Conservation (phyloP, 2,797 vertebrate genomes). For the Perdix hodgsoniae region DNA sequence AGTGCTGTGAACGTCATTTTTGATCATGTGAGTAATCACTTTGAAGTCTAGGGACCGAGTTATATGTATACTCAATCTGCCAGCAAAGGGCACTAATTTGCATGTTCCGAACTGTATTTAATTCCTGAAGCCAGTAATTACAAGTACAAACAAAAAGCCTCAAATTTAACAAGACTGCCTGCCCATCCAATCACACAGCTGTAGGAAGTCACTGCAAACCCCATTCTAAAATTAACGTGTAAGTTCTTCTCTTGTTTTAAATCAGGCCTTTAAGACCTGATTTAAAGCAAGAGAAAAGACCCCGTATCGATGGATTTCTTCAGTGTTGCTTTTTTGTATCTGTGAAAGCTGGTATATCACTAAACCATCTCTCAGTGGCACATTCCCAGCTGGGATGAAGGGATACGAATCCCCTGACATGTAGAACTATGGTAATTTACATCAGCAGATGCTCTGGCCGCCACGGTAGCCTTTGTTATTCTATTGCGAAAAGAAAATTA, state of each 20-base stretch:
- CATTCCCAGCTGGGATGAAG: neutral
- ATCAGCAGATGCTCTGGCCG: neutral
- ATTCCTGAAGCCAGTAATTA: neutral
- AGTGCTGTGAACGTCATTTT: neutral
- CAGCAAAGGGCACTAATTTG: neutral
- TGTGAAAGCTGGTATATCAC: neutral
- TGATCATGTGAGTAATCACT: neutral
- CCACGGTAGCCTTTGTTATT: neutral
- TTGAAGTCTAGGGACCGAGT: neutral
- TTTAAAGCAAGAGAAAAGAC: no score
- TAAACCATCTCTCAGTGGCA: neutral
- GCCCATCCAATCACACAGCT: neutral
- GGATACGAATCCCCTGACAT: neutral
- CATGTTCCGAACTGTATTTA: neutral
- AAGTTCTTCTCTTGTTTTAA: neutral
- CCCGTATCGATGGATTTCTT: accelerated
- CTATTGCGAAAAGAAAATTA: neutral
- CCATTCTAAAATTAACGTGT: neutral
- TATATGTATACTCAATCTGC: neutral
- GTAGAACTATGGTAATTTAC: neutral
- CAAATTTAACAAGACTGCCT: neutral
- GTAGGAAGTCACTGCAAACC: neutral
- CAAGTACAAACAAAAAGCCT: neutral
- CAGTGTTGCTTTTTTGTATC: neutral
- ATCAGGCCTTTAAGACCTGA: neutral